Evolutionary conservation across 2,888 invertebrate species (phyloP), one percentile per base, ranked within the genome.

Genomic region (Cosmia trapezina): DNA sequence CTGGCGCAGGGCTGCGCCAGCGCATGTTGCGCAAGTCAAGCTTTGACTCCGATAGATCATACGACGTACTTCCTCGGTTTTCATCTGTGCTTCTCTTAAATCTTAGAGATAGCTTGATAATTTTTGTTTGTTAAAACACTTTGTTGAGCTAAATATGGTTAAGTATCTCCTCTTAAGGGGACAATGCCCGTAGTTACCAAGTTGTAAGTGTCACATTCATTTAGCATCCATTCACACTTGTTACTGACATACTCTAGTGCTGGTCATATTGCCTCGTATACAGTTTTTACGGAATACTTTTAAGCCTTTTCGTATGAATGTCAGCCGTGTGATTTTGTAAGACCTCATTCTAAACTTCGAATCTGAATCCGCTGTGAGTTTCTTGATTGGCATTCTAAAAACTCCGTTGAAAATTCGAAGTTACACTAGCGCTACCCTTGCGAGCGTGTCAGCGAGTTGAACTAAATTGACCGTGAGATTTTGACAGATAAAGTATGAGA

Each of bases 41-140:
- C 83, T 83, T 86, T 85, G 85, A 85, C 88, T 86, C 69, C 76
- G 70, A 71, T 86, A 78, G 60, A 72, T 51, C 64, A 54, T 62
- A 57, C 54, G 14, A 78, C 47, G 53, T 78, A 83, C 76, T 84
- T 84, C 80, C 83, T 64, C 59, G 11, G 64, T 63, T 68, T 82
- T 57, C 66, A 56, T 56, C 11, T 53, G 19, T 68, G 9, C 54
- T 59, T 9, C 33, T 60, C 45, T 64, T n/a, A 33, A 37, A 71
- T 43, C n/a, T 43, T 60, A 14, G 19, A 43, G 33, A 60, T 59
- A 19, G 5, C 9, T 3, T 11, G 5, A 22, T 43, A 0, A 4
- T 22, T 64, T 11, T 28, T n/a, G n/a, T n/a, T n/a, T n/a, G n/a
- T n/a, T n/a, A n/a, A 33, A 33, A 4, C 9, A 53, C 17, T 11